Evolutionary conservation across 2,888 invertebrate genomes (phyloP), one percentile per base, ranked within the genome.

Genomic region (Prosapia bicincta): DNA sequence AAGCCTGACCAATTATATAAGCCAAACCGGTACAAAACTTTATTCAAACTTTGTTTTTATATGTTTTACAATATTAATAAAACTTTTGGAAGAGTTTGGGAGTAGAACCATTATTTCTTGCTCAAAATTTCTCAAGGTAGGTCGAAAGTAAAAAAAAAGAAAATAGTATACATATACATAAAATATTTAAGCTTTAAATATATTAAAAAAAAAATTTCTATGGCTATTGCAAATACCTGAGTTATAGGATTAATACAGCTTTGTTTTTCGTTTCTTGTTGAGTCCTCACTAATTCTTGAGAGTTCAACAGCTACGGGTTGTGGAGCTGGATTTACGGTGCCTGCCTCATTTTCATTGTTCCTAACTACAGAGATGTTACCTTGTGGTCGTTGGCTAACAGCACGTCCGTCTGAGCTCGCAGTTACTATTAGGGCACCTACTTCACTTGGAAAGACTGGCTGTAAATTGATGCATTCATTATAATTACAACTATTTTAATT

Each of bases 281-380:
- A 81, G 71, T 81, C 81, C 72, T 81, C 81, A 74, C 81, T 81
- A 26, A 81, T 81, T 69, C 79, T 78, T 7, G 80, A 81, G 9
- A 80, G 76, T 71, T 80, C 80, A 26, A 77, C 76, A 24, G 79
- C 79, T 20, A 74, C 75, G 9, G 75, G 77, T 7, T 72, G 70
- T n/a, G 75, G 73, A 9, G 75, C 70, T 24, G 78, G 67, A n/a
- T 43, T 28, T 5, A 70, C n/a, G 5, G 67, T 32, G 43, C 65
- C 23, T 67, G 76, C 70, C 70, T 78, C 76, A 69, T 38, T 38
- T 38, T 38, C 38, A 54, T 20, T 54, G 13, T 20, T 54, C 20
- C 66, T 75, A 30, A 77, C 54, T 38, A 25, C 78, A 25, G 74
- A 54, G 25, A 26, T 71, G 7, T 74, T 78, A 23, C 79, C 76